Percentiles rank a stretch among this genome's conserved stretches.
These are phyloP conservation scores for Drosophila setosimentum DNA, from an alignment of 2,888 invertebrate genomes.

Conservation along the genomic window DNA sequence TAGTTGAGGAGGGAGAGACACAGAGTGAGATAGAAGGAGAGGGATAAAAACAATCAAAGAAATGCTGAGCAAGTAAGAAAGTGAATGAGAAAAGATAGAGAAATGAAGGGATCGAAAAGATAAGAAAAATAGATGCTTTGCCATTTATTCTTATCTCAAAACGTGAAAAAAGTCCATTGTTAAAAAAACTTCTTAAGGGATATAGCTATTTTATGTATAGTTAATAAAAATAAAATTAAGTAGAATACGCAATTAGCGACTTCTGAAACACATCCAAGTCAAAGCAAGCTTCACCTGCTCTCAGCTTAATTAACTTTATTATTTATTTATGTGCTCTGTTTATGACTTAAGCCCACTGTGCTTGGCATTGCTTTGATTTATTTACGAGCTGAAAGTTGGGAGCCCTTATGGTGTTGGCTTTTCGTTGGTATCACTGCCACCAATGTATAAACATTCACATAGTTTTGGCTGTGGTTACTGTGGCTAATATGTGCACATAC, in stretches of 20 bases:
- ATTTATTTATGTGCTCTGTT: background rate
- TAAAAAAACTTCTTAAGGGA: background rate
- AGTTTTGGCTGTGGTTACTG: constrained; percentile 62
- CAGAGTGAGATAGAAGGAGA: background rate
- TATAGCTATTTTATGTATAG: background rate
- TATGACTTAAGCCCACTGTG: constrained; percentile 52
- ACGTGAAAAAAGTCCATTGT: background rate
- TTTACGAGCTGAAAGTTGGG: constrained; percentile 62
- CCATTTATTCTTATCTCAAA: background rate
- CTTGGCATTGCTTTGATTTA: constrained; percentile 59
- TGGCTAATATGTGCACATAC: constrained; percentile 66
- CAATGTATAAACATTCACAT: constrained; percentile 32
- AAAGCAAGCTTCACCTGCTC: background rate
- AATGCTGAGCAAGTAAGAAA: background rate
- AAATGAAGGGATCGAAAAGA: background rate
- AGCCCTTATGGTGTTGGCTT: constrained; percentile 67
- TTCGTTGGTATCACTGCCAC: constrained; percentile 66
- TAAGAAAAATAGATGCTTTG: background rate
- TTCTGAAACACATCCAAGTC: background rate
- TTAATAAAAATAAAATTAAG: background rate
- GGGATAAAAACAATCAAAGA: background rate
- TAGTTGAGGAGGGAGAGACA: background rate
- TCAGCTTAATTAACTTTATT: background rate
- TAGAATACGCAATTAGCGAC: background rate
- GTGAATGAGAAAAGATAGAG: background rate